Conservation (phyloP, 1,140 invertebrate genomes). For the Drosophila sulfurigaster region DNA sequence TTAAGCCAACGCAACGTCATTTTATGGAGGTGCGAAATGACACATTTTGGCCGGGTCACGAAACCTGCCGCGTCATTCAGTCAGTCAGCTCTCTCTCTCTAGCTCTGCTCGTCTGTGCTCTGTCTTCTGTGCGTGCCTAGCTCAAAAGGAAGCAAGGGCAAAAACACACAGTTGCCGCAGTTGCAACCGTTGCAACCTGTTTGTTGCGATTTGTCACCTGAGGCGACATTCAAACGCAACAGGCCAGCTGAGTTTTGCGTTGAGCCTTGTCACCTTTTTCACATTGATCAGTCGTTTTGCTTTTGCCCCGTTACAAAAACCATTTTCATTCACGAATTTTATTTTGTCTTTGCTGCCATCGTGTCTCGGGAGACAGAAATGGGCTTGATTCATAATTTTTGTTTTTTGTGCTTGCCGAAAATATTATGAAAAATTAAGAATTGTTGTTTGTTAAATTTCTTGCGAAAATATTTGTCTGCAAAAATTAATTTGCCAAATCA, state of each 20-base stretch:
- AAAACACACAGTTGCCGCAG: constrained; percentile 7
- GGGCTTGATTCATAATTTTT: constrained; percentile 30
- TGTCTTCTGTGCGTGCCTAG: constrained; percentile 36
- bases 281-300: constrained; percentile 38
- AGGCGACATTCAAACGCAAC: constrained; percentile 73
- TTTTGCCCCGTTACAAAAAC: constrained; percentile 43
- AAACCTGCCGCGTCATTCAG: constrained; percentile 80
- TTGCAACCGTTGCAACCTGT: constrained; percentile 44
- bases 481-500: constrained; percentile 59
- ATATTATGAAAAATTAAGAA: constrained; percentile 29
- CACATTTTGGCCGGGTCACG: constrained; percentile 64
- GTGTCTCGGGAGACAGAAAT: constrained; percentile 36
- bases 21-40: constrained; percentile 81
- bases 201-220: constrained; percentile 78
- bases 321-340: constrained; percentile 54
- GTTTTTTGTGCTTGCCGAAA: constrained; percentile 15
- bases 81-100: no score
- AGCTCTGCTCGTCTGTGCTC: neutral
- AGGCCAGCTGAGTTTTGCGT: constrained; percentile 69
- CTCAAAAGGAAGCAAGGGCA: constrained; percentile 25
- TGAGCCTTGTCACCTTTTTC: constrained; percentile 44
- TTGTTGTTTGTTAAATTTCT: constrained; percentile 73
- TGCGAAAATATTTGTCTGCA: constrained; percentile 69
- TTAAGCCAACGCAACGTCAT: constrained; percentile 32
- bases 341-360: neutral